Base-by-base conservation (phyloP, 2,797 vertebrate genomes). In the Enteromius afrohamiltoni region DNA sequence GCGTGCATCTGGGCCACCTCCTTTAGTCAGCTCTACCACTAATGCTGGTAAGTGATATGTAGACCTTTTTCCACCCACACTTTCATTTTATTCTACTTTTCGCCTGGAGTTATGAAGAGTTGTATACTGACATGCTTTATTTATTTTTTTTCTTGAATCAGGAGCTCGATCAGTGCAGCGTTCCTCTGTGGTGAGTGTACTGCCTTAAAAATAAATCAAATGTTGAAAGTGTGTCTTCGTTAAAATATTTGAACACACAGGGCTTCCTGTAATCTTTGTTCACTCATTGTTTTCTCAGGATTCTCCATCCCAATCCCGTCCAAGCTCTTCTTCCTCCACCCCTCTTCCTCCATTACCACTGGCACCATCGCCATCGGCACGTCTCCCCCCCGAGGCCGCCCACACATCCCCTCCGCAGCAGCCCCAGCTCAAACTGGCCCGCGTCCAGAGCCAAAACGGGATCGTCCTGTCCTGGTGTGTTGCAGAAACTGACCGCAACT, bases 391-490 rank as follows among this genome's bases (percentile, higher is more conserved):
- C 0, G 98, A 99, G 90, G 98, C 97, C 23, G 93, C 95, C 81
- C 96, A 89, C 86, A 97, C 96, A 34, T 96, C 96, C 11, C 93
- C 93, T 23, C 98, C 98, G 85, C 98, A 99, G 89, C 98, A 98
- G 87, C 98, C 98, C 23, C 97, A 99, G 92, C 95, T 99, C 88
- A 99, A 99, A 91, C 93, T 99, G 88, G 98, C 97, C 2, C 96
- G 96, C n/a, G 96, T 96, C 65, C 96, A 97, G 87, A 98, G 97
- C 92, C 97, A 98, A 88, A 99, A 97, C 0, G 98, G 98, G 77
- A 99, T 99, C 14, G 98, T 99, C 75, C 92, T 99, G 64, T 99
- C 98, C 0, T 99, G 98, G 98, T 98, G 97, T 0, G 98, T 99
- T 79, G 89, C 96, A 83, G 98, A 99, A 90, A 96, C 96, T 1